Conservation (phyloP, 1,140 invertebrate genomes). For the Diachasmimorpha longicaudata region DNA sequence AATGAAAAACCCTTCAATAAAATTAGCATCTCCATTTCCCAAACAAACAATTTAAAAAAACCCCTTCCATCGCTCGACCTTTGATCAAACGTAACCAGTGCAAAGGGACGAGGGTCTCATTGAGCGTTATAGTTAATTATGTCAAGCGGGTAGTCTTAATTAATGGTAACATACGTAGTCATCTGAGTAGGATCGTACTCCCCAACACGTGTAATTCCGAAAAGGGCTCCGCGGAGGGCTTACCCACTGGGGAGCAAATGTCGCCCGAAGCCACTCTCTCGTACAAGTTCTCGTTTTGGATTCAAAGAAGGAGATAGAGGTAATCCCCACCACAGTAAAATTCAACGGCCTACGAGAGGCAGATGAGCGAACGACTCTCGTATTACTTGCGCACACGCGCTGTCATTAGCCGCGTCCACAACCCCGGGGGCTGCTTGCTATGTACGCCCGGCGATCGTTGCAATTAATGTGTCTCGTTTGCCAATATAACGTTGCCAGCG, state of each 20-base stretch:
- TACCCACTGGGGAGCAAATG: slow-evolving; percentile 4
- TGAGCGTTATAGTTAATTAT: slow-evolving; percentile 19
- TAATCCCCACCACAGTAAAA: neutral
- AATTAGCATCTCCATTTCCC: neutral
- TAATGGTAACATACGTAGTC: slow-evolving; percentile 19
- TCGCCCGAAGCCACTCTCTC: neutral
- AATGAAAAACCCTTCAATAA: too few species aligned
- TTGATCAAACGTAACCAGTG: neutral
- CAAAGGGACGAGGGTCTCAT: neutral
- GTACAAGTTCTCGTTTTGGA: neutral
- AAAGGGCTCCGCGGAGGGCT: neutral
- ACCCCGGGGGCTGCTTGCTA: slow-evolving; percentile 13
- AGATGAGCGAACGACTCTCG: slow-evolving; percentile 22
- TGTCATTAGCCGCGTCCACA: slow-evolving; percentile 25
- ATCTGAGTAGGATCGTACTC: neutral
- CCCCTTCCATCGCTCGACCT: neutral
- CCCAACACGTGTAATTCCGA: slow-evolving; percentile 20
- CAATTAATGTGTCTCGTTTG: slow-evolving; percentile 27
- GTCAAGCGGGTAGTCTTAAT: slow-evolving; percentile 20
- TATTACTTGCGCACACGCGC: slow-evolving; percentile 27
- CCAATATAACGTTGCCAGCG: slow-evolving; percentile 11
- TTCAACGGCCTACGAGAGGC: neutral
- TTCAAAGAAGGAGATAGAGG: neutral
- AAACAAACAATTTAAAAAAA: neutral
- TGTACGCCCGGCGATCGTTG: neutral